Percentiles rank a stretch among this genome's conserved stretches.
Evolutionary conservation across 2,888 invertebrate species (phyloP).

Genomic region (Lasioglossum pauxillum): DNA sequence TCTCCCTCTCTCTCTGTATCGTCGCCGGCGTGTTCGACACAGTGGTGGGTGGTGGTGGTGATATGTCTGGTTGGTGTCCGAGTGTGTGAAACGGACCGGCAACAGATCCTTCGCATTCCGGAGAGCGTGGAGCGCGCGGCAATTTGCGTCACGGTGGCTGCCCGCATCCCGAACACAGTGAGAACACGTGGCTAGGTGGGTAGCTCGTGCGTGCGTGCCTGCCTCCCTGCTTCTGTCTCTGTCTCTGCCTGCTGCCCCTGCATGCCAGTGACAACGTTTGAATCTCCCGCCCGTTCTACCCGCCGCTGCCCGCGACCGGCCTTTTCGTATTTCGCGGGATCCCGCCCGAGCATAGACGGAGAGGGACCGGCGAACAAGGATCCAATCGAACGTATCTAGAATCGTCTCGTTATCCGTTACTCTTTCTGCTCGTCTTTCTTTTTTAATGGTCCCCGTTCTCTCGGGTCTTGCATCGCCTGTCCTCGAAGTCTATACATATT

Average conservation of each 20-base stretch:
- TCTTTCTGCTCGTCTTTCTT: neutral
- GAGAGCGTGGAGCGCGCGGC: conserved; percentile 52
- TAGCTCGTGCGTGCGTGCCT: conserved; percentile 45
- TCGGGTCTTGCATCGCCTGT: conserved; percentile 60
- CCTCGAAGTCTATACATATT: neutral
- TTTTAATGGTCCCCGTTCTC: neutral
- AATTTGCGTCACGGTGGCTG: conserved; percentile 62
- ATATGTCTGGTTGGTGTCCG: conserved; percentile 24
- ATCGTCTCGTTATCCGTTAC: neutral
- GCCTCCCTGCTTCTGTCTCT: neutral
- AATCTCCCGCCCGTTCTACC: conserved; percentile 60
- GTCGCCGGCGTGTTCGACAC: conserved; percentile 7
- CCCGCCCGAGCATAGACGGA: neutral
- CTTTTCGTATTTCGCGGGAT: conserved; percentile 59
- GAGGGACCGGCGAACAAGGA: neutral
- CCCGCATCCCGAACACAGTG: conserved; percentile 54
- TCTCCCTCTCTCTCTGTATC: neutral
- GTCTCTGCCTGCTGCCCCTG: neutral
- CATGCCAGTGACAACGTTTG: conserved; percentile 36
- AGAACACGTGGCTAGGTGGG: conserved; percentile 58
- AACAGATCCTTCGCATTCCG: conserved; percentile 56
- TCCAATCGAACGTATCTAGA: neutral
- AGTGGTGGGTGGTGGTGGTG: conserved; percentile 31
- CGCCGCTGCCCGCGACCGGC: conserved; percentile 25
- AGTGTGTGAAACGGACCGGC: conserved; percentile 43